Base-by-base conservation (phyloP, 2,888 invertebrate species). In the Falcaria lacertinaria region DNA sequence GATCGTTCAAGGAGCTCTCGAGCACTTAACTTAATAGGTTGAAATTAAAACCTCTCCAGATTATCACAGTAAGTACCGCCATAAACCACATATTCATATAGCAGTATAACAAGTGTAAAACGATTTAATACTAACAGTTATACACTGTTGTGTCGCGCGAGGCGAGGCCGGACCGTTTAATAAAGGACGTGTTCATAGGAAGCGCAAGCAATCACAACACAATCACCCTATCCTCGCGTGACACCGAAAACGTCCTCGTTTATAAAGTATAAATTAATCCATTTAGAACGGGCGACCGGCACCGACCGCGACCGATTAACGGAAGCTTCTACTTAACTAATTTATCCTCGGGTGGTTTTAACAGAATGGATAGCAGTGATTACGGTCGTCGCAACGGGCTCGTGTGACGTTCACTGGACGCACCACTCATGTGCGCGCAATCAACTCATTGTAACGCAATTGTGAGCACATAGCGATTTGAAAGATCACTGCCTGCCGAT, bases 241-340 rank as follows among this genome's bases (percentile, higher is more conserved):
- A 87, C 87, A 88, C 88, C 88, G 80, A 89, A 89, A 89, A 75
- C 84, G 88, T 85, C 88, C 89, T 87, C 88, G 85, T 77, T 83
- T 78, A 83, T 87, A 72, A 89, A 85, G 88, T 89, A 89, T 90
- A 89, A 90, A 90, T 90, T 90, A 90, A 89, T 89, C 89, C 89
- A 90, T 90, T 89, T 89, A 87, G 82, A 83, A 64, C 83, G 79
- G 64, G 70, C 85, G 77, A 75, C 81, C 81, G 81, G 74, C 80
- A 82, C 78, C 80, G 79, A 74, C 77, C 78, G 73, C 78, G 79
- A 77, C 80, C 76, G 86, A 90, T 90, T 90, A 90, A 84, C 90
- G 90, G 90, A 90, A 89, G 85, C 85, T 81, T 84, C 90, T 90
- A 90, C 89, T 90, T 90, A 90, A 90, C 88, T 89, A 89, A 90